Conservation (phyloP, 2,797 vertebrate genomes). For the Adrianichthys oophorus region DNA sequence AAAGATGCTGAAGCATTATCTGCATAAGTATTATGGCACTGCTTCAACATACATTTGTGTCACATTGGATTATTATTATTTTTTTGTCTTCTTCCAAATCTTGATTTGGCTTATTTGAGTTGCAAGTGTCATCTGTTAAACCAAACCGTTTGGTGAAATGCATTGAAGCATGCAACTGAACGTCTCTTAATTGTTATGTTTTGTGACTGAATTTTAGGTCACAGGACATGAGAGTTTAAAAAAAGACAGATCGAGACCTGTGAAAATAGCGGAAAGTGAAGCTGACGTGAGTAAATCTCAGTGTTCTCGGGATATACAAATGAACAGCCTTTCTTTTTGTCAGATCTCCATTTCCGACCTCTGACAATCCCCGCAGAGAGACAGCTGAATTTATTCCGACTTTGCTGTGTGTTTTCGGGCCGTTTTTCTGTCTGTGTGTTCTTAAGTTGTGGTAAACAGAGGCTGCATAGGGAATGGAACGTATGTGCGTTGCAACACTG, state of each 20-base stretch:
- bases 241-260: conserved; percentile 87
- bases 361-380: conserved; percentile 58
- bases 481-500: conserved; percentile 65
- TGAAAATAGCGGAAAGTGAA: conserved; percentile 97
- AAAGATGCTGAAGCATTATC: conserved; percentile 30
- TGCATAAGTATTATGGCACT: conserved; percentile 26
- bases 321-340: conserved; percentile 42
- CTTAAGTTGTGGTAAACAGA: conserved; percentile 73
- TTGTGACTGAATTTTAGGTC: conserved; percentile 79
- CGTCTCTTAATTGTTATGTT: conserved; percentile 27
- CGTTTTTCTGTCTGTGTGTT: conserved; percentile 48
- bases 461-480: conserved; percentile 57
- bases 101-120: conserved; percentile 34
- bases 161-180: neutral
- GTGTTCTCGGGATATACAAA: conserved; percentile 42
- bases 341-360: conserved; percentile 50
- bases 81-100: neutral
- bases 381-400: conserved; percentile 50
- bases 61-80: conserved; percentile 18
- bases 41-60: conserved; percentile 31
- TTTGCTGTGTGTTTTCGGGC: conserved; percentile 50
- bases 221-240: conserved; percentile 88
- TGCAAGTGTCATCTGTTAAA: conserved; percentile 16
- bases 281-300: conserved; percentile 87
- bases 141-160: conserved; percentile 1